phyloP scores from a whole-genome alignment of 2,888 invertebrate species.

The Neoascia interrupta region DNA sequence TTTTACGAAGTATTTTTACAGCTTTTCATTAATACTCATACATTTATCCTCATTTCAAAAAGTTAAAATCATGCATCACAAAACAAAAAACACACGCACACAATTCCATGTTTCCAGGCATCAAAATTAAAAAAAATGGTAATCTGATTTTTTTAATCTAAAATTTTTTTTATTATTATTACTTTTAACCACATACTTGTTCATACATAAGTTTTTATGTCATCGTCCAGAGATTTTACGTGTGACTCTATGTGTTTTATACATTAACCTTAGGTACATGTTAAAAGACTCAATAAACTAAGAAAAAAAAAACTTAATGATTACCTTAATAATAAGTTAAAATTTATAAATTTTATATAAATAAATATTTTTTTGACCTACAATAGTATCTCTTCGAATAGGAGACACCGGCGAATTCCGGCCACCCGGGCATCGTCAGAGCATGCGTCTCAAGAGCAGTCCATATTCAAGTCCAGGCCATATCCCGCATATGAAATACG shows the following conservation, averaged over 20 bases:
- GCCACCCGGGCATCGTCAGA: slow-evolving; percentile 67
- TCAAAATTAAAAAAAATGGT: slow-evolving; percentile 62
- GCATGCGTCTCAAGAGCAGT: slow-evolving; percentile 75
- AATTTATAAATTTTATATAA: slow-evolving; percentile 23
- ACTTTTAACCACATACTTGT: no score
- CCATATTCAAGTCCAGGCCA: slow-evolving; percentile 76
- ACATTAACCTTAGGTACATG: slow-evolving; percentile 61
- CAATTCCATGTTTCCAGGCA: slow-evolving; percentile 66
- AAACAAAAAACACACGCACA: slow-evolving; percentile 24
- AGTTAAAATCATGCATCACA: slow-evolving; percentile 59
- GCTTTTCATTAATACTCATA: slow-evolving; percentile 65
- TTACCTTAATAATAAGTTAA: slow-evolving; percentile 36
- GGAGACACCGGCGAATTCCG: slow-evolving; percentile 54
- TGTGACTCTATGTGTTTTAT: slow-evolving; percentile 44
- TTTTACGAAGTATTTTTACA: slow-evolving; percentile 28
- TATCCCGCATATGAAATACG: slow-evolving; percentile 74
- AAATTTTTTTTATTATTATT: slow-evolving; percentile 15
- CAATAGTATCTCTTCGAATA: slow-evolving; percentile 66
- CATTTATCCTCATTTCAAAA: slow-evolving; percentile 43
- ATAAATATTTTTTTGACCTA: slow-evolving; percentile 56
- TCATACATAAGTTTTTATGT: slow-evolving; percentile 12
- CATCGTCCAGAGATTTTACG: slow-evolving; percentile 26
- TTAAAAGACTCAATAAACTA: no score
- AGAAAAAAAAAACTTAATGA: slow-evolving; percentile 25
- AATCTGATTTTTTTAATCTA: slow-evolving; percentile 37